Evolutionary conservation across 2,113 vertebrate genomes (phyloP), one percentile per base, ranked within the genome.

Genomic region (Ramphastos sulfuratus): DNA sequence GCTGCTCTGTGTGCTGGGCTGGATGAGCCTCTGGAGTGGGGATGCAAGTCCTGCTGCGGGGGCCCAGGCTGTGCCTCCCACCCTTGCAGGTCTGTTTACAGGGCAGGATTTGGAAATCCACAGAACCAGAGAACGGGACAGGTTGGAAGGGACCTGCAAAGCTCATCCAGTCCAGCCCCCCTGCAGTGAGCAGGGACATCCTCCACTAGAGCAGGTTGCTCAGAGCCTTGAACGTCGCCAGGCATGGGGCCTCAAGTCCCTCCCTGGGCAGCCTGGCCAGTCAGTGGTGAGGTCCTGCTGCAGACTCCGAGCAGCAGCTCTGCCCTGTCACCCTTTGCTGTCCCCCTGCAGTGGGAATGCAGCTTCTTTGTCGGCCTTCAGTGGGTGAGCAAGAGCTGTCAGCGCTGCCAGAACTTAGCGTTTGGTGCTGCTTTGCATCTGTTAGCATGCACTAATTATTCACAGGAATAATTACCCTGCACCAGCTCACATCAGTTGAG

Each of bases 401-500:
- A 82, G 90, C 70, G 82, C 92, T 87, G 81, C 27, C 67, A 76
- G 81, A 91, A 75, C 60, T 86, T 89, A 63, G 54, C 69, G 2
- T 85, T 94, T 92, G 89, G 90, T 66, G 74, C 90, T 92, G 64
- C 96, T 97, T 96, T 97, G 92, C 96, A 96, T 97, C 95, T 96
- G 97, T 97, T 97, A 97, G 93, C 90, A 92, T 93, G 70, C 52
- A 77, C 95, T 97, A 97, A 97, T 97, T 97, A 98, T 97, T 97
- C 96, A 85, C 94, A 87, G 94, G 39, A 89, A 95, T 96, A 96
- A 98, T 97, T 97, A 87, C 85, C 96, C 94, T 96, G 96, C 96
- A 93, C 96, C 94, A 94, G 86, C 94, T 97, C 55, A 21, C 73
- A 86, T 97, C 95, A 94, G 96, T 97, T 97, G 96, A 97, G 96